A percentile compares a stretch with the other conserved stretches of the same genome.
Evolutionary conservation across 2,888 invertebrate species (phyloP).

Genomic region (Pachymerium ferrugineum): DNA sequence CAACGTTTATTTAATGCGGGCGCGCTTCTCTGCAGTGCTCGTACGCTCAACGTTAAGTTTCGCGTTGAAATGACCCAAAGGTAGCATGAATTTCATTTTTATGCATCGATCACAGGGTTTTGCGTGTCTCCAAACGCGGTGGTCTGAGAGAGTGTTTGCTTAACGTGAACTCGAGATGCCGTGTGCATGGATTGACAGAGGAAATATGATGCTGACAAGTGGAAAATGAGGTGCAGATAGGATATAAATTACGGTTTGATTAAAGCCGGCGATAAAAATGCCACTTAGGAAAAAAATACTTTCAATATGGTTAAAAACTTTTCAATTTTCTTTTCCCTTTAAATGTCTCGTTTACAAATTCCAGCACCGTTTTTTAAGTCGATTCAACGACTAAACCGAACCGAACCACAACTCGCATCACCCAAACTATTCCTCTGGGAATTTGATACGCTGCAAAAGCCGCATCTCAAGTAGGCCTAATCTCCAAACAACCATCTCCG

Average conservation of each 20-base stretch:
- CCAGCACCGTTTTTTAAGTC: background rate
- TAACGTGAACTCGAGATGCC: slow-evolving; percentile 5
- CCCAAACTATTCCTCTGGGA: slow-evolving; percentile 22
- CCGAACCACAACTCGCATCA: slow-evolving; percentile 12
- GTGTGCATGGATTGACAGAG: slow-evolving; percentile 13
- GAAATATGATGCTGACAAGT: slow-evolving; percentile 11
- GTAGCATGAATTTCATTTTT: too few relatives aligned
- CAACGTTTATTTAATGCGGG: background rate
- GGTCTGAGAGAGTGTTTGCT: slow-evolving; percentile 1
- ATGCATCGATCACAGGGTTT: background rate
- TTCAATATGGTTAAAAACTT: too few relatives aligned
- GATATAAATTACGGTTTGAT: background rate
- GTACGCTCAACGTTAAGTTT: too few relatives aligned
- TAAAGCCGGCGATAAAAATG: background rate
- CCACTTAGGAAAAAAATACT: too few relatives aligned
- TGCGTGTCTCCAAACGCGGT: slow-evolving; percentile 17
- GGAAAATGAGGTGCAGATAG: slow-evolving; percentile 1
- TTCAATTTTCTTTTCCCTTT: background rate
- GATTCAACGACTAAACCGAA: too few relatives aligned
- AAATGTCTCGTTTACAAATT: background rate
- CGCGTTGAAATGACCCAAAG: too few relatives aligned
- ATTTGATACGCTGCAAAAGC: background rate
- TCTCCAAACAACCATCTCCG: background rate
- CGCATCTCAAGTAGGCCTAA: slow-evolving; percentile 16
- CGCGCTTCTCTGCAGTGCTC: background rate